phyloP scores from a whole-genome alignment of 1,140 invertebrate genomes.

The Drosophila lacteicornis region DNA sequence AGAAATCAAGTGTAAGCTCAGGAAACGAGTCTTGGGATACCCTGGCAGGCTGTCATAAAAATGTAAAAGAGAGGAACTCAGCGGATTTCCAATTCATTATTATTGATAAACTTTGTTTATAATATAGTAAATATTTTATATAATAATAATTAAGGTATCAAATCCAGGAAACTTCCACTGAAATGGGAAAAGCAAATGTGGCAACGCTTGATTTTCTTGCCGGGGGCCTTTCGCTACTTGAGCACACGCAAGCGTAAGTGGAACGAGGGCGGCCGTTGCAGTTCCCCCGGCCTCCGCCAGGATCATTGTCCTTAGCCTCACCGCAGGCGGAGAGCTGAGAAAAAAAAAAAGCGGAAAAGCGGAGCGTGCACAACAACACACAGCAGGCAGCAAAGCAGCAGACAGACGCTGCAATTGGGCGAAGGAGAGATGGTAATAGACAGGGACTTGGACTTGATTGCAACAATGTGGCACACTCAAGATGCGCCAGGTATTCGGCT shows the following conservation, averaged over 20 bases:
- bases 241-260: slow-evolving; percentile 64
- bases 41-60: neutral
- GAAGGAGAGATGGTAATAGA: slow-evolving; percentile 41
- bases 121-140: neutral
- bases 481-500: slow-evolving; percentile 75
- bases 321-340: slow-evolving; percentile 44
- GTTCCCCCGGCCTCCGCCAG: neutral
- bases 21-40: neutral
- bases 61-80: neutral
- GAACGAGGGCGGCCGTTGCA: slow-evolving; percentile 19
- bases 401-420: slow-evolving; percentile 24
- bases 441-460: slow-evolving; percentile 62
- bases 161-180: too few species aligned
- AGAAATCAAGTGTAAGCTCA: neutral
- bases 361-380: slow-evolving; percentile 68
- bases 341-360: slow-evolving; percentile 24
- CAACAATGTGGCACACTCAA: slow-evolving; percentile 77
- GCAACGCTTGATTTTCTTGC: slow-evolving; percentile 73
- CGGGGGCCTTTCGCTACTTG: slow-evolving; percentile 78
- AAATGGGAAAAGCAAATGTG: slow-evolving; percentile 61
- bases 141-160: neutral
- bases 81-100: neutral
- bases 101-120: too few species aligned
- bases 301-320: slow-evolving; percentile 61
- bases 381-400: neutral